A percentile compares a stretch with the other conserved stretches of the same genome.
Conservation (phyloP, 2,113 vertebrate species). For the Falco punctatus region DNA sequence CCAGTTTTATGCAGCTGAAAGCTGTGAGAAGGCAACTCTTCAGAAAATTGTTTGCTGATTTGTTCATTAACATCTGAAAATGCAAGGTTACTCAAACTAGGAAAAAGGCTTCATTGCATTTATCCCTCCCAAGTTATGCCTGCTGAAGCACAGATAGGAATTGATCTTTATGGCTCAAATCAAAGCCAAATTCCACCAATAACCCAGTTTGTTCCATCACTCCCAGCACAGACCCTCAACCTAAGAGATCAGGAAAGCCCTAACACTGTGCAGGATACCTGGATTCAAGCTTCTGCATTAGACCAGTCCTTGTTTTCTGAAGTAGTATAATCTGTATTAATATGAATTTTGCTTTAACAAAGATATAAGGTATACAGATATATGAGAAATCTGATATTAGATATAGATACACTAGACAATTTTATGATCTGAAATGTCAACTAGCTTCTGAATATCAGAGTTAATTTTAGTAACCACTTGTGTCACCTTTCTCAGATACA, state of each 20-base stretch:
- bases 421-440: not conserved
- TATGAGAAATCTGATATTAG: not conserved
- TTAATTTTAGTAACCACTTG: conserved; percentile 15
- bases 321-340: not conserved
- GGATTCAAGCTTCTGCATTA: not conserved
- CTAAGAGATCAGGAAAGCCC: not conserved
- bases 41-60: not conserved
- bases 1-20: not conserved
- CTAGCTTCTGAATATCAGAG: not conserved
- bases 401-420: not conserved
- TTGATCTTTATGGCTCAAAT: not conserved
- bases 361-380: not conserved
- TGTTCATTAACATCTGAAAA: not conserved
- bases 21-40: not conserved
- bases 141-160: not conserved
- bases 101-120: not conserved
- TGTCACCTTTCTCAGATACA: not conserved
- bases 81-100: not conserved
- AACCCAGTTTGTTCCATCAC: not conserved
- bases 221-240: not conserved
- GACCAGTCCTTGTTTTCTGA: not conserved
- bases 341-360: not conserved
- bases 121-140: not conserved
- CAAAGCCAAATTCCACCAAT: not conserved
- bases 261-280: not conserved